Base-by-base conservation (phyloP, 2,888 invertebrate genomes). In the Portevinia maculata region DNA sequence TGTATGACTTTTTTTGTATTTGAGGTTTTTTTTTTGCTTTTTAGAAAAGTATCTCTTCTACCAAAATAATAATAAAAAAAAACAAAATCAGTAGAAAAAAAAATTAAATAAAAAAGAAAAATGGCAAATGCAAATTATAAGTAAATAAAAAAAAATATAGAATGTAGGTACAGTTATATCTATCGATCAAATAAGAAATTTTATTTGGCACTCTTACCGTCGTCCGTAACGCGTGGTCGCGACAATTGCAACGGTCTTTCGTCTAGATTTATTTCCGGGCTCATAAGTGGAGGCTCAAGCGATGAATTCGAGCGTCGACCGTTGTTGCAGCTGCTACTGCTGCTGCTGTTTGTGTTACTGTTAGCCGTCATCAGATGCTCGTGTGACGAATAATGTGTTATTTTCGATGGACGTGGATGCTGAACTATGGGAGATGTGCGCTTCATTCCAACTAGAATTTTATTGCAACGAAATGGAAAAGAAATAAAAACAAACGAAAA, bases 211-310 rank as follows among this genome's bases (percentile, higher is more conserved):
- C 76, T 75, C 84, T 84, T 84, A 84, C 84, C 84, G 65, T 84
- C 84, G 69, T 85, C 79, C 53, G 78, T 73, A 46, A 67, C 69
- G 48, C 85, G 41, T 74, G 81, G 79, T 73, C 59, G 76, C 13
- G 89, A 86, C 67, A 89, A 62, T 73, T 88, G 89, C 85, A 88
- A 62, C 3, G 88, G 85, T 89, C 92, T 91, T 88, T 92, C 92
- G 85, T 92, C 92, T 65, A 95, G 94, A 91, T 94, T 94, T 52
- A 94, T 93, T 89, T 94, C 94, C 71, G 93, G 93, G 86, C 93
- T 93, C 86, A 93, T 91, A 53, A 93, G 92, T 69, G 92, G 90
- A 65, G 93, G 91, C 74, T 91, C 90, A 67, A 89, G 86, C 1
- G 87, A 85, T 74, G 89, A 37, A 15, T 87, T 81, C 3, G 83